Evolutionary conservation across 2,113 vertebrate genomes (phyloP), one percentile per base, ranked within the genome.

Genomic region (Hippoglossus stenolepis): DNA sequence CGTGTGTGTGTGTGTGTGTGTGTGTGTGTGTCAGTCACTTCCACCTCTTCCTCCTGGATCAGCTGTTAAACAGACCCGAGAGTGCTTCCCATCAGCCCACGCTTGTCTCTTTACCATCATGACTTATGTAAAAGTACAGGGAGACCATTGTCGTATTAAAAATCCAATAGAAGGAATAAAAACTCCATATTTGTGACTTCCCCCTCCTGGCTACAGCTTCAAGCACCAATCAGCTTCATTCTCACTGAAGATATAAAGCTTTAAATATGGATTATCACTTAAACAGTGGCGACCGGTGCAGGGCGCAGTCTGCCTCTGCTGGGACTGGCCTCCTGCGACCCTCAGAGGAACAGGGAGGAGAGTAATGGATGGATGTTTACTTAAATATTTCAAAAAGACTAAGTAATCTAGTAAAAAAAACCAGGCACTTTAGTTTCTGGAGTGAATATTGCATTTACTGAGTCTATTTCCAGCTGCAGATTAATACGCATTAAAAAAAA

Each of bases 1-100:
- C 35, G 4, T 43, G 56, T 51, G 57, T 78, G 47, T 57, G 57
- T 62, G 56, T 60, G 24, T 69, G 20, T n/a, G 18, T 56, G 68
- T 79, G 68, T 26, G 56, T 53, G 57, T 57, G 47, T 56, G 40
- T 54, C n/a, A 13, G 49, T 21, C 28, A 13, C 60, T 26, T n/a
- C 23, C 47, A 26, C 31, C 0, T 51, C 54, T 28, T 73, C 28
- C 72, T 77, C 35, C 3, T 4, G 45, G 75, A 28, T 77, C 73
- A 67, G 69, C 49, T 65, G 73, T 74, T 82, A 58, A 72, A 79
- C 66, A 84, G 70, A 72, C 26, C 20, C 35, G 8, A 11, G 56
- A 65, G 59, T 18, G 47, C 35, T 53, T 66, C n/a, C 24, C 5
- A 18, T 58, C 28, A 58, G 59, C 10, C 9, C 14, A 38, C 45